Percentiles rank a stretch among this genome's conserved stretches.
Evolutionary conservation across 1,140 invertebrate genomes (phyloP).

Genomic region (Carposina sasakii): DNA sequence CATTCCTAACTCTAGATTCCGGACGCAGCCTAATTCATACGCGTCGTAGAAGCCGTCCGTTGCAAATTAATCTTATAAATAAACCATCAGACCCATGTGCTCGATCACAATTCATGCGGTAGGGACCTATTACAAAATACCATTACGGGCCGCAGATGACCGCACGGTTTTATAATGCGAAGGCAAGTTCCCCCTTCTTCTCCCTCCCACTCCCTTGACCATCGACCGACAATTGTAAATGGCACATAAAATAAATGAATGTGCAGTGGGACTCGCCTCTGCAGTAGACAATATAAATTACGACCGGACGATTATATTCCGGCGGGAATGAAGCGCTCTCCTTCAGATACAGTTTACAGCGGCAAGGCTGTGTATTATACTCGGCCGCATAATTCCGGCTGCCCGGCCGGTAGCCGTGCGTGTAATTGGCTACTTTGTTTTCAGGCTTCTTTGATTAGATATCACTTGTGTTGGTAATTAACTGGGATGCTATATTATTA

Average conservation of each 20-base stretch:
- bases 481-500: too few species aligned
- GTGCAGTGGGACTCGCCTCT: conserved; percentile 72
- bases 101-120: conserved; percentile 46
- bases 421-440: conserved; percentile 37
- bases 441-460: conserved; percentile 29
- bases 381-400: conserved; percentile 12
- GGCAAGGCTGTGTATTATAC: background rate
- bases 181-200: conserved; percentile 46
- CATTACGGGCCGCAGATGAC: conserved; percentile 71
- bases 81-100: conserved; percentile 50
- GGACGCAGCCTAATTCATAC: conserved; percentile 22
- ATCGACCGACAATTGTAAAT: conserved; percentile 75
- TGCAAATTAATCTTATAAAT: conserved; percentile 55
- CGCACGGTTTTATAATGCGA: conserved; percentile 73
- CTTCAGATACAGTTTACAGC: conserved; percentile 60
- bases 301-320: conserved; percentile 74
- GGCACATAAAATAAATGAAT: conserved; percentile 75
- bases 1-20: too few species aligned
- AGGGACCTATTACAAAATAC: conserved; percentile 62
- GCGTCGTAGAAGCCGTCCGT: too few species aligned
- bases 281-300: conserved; percentile 75
- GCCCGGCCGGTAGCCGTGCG: conserved; percentile 31
- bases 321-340: conserved; percentile 65
- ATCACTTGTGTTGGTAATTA: conserved; percentile 14
- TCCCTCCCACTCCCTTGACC: conserved; percentile 70